These are phyloP conservation scores for Halocynthia aurantium DNA, from an alignment of 23 tunicate genomes.

Conservation along the genomic window DNA sequence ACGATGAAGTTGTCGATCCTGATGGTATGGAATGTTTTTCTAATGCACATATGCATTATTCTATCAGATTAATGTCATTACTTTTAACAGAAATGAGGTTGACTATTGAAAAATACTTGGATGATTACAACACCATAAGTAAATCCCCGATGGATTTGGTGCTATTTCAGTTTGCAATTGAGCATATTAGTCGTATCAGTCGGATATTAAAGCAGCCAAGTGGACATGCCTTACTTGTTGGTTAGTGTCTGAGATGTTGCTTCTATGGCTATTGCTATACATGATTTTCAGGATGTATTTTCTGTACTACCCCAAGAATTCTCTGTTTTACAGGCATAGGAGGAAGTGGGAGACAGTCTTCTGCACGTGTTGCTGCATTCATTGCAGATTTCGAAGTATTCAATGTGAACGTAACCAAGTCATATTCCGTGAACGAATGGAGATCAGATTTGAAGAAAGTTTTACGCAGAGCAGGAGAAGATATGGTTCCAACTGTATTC, in stretches of 20 bases:
- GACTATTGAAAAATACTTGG: conserved; percentile 64
- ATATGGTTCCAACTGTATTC: conserved; percentile 69
- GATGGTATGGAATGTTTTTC: conserved; percentile 25
- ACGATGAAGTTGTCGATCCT: conserved; percentile 70
- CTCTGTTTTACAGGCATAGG: conserved; percentile 55
- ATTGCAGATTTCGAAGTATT: conserved; percentile 76
- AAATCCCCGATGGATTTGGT: conserved; percentile 92
- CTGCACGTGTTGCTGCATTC: conserved; percentile 76
- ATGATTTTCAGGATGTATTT: not conserved
- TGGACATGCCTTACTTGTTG: conserved; percentile 86
- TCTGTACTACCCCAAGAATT: not conserved
- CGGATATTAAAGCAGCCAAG: conserved; percentile 85
- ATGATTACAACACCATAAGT: conserved; percentile 72
- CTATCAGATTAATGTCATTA: not conserved
- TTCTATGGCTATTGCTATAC: not conserved
- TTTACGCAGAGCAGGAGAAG: conserved; percentile 73
- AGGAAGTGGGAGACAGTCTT: conserved; percentile 91
- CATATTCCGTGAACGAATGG: conserved; percentile 73
- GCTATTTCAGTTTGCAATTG: conserved; percentile 88
- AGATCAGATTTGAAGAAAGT: conserved; percentile 76
- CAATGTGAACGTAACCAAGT: conserved; percentile 85
- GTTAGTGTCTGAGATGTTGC: conserved; percentile 19
- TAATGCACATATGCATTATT: not conserved
- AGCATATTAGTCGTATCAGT: conserved; percentile 79
- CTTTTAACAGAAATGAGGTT: conserved; percentile 37